These are phyloP conservation scores for Ctenochaetus hawaiiensis DNA, from an alignment of 2,797 vertebrate genomes.

Conservation along the genomic window DNA sequence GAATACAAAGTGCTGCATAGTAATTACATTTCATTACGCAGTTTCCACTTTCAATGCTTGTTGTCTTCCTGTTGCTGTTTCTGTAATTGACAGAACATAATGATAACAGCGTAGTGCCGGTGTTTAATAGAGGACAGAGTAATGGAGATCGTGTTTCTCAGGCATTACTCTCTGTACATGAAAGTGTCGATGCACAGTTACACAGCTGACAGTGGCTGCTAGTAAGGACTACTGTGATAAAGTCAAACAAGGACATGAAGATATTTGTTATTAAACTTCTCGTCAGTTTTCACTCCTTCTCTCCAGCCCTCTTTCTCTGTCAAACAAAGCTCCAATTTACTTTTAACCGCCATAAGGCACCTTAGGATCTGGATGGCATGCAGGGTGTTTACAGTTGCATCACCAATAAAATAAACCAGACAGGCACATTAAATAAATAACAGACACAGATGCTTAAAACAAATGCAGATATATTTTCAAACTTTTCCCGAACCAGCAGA, in stretches of 20 bases:
- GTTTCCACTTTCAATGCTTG: conserved; percentile 27
- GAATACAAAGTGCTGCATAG: conserved; percentile 16
- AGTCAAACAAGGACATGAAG: conserved; percentile 10
- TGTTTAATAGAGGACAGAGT: conserved; percentile 3
- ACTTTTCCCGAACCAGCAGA: conserved; percentile 10
- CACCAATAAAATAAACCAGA: conserved; percentile 55
- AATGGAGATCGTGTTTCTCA: conserved; percentile 24
- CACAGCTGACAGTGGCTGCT: not conserved
- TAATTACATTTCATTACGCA: conserved; percentile 26
- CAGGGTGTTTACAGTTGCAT: conserved; percentile 43
- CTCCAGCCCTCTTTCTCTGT: not conserved
- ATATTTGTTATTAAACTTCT: conserved; percentile 16
- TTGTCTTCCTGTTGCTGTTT: conserved; percentile 34
- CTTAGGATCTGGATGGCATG: conserved; percentile 25
- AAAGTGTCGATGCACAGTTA: conserved; percentile 13
- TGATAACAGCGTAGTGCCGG: not conserved
- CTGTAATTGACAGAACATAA: conserved; percentile 25
- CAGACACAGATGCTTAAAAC: conserved; percentile 30
- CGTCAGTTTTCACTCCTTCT: not conserved
- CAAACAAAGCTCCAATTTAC: conserved; percentile 28
- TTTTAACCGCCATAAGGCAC: conserved; percentile 7
- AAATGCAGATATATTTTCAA: conserved; percentile 20
- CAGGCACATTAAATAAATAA: conserved; percentile 58
- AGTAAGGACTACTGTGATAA: not conserved
- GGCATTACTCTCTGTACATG: conserved; percentile 6